Percentiles rank a stretch among this genome's conserved stretches.
Conservation (phyloP, 2,113 vertebrate genomes). For the Calyptommatus sinebrachiatus region DNA sequence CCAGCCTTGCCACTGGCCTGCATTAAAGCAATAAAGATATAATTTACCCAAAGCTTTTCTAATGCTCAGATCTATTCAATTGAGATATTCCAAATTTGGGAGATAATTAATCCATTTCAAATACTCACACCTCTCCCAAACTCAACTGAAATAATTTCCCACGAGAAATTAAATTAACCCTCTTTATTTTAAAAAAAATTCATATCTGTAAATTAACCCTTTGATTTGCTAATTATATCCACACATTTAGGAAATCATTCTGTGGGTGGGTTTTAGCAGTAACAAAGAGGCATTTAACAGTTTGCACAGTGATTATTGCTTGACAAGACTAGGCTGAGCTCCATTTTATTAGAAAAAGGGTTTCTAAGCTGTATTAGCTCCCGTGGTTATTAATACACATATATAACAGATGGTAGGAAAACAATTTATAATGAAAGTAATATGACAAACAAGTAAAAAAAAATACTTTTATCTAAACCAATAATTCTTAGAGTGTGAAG, state of each 20-base stretch:
- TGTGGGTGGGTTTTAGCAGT: slow-evolving; percentile 19
- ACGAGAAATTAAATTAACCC: slow-evolving; percentile 35
- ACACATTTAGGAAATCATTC: slow-evolving; percentile 11
- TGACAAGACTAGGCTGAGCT: slow-evolving; percentile 20
- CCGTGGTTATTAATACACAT: not conserved
- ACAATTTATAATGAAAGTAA: not conserved
- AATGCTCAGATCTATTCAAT: slow-evolving; percentile 60
- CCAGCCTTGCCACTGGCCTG: slow-evolving; percentile 25
- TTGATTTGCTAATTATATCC: slow-evolving; percentile 32
- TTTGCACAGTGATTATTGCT: slow-evolving; percentile 8
- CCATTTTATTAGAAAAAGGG: slow-evolving; percentile 25
- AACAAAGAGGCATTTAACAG: slow-evolving; percentile 16
- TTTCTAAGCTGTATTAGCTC: slow-evolving; percentile 1
- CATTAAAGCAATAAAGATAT: slow-evolving; percentile 56
- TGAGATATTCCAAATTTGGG: slow-evolving; percentile 57
- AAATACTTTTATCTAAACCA: not conserved
- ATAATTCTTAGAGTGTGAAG: not conserved
- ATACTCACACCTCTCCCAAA: slow-evolving; percentile 33
- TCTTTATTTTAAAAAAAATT: slow-evolving; percentile 26
- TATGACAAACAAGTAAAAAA: not conserved
- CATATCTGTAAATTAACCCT: slow-evolving; percentile 42
- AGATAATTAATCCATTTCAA: slow-evolving; percentile 64
- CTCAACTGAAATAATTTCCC: slow-evolving; percentile 42
- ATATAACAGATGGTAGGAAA: not conserved
- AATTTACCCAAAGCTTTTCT: slow-evolving; percentile 59